phyloP scores from a whole-genome alignment of 2,113 vertebrate species.

The Melanerpes aurifrons region DNA sequence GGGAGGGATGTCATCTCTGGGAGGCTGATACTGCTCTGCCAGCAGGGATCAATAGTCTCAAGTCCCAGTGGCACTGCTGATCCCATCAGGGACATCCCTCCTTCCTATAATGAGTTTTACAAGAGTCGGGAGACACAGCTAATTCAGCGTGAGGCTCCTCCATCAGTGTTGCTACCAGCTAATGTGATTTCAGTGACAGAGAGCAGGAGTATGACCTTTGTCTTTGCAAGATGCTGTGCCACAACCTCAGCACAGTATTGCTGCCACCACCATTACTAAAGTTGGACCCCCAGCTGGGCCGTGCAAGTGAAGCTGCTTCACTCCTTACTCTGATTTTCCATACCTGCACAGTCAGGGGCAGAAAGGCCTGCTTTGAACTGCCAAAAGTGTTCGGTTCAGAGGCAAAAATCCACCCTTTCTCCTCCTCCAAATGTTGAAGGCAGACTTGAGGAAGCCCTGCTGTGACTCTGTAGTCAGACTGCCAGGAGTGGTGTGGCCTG shows the following conservation, averaged over 20 bases:
- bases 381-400: neutral
- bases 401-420: neutral
- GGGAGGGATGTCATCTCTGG: neutral
- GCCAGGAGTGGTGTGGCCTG: neutral
- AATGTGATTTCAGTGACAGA: neutral
- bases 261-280: fast-evolving
- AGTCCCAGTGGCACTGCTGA: neutral
- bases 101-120: neutral
- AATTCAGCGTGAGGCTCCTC: neutral
- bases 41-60: fast-evolving
- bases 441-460: neutral
- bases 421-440: neutral
- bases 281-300: neutral
- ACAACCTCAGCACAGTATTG: fast-evolving
- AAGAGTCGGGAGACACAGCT: neutral
- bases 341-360: neutral
- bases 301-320: neutral
- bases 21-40: neutral
- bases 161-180: neutral
- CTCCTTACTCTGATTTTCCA: neutral
- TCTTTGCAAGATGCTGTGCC: fast-evolving
- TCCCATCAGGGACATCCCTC: neutral
- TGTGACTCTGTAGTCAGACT: neutral
- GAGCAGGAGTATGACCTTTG: neutral
- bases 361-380: fast-evolving